Conservation (phyloP, 2,888 invertebrate genomes). For the Drosophila colorata region DNA sequence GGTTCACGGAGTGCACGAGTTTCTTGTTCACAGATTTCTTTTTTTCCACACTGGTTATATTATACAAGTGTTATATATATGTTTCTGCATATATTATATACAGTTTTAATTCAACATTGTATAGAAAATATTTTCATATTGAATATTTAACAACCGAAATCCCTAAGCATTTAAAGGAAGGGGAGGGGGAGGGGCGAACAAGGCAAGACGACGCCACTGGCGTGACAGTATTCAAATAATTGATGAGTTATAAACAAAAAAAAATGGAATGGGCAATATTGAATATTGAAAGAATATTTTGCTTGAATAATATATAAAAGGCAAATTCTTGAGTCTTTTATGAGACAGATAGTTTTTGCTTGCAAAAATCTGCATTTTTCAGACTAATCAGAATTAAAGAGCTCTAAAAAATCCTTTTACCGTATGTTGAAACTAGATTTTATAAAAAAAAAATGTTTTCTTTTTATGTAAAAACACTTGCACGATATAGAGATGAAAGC, state of each 20-base stretch:
- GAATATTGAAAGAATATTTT: background rate
- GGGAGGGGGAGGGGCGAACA: background rate
- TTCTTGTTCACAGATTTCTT: background rate
- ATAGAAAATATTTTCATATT: background rate
- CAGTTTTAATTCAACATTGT: background rate
- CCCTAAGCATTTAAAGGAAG: background rate
- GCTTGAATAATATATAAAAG: background rate
- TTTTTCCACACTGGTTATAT: background rate
- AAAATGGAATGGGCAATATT: background rate
- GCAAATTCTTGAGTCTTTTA: background rate
- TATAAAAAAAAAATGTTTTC: too few species aligned
- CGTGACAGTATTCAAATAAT: constrained; percentile 1
- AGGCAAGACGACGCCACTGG: background rate
- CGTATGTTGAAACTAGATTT: too few species aligned
- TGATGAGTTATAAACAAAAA: background rate
- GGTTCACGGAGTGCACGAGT: background rate
- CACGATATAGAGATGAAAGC: too few species aligned
- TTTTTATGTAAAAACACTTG: too few species aligned
- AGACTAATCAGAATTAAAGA: too few species aligned
- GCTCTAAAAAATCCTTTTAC: too few species aligned
- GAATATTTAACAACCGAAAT: background rate
- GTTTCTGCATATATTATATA: background rate
- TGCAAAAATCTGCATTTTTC: background rate
- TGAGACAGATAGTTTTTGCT: background rate
- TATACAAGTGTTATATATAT: too few species aligned